Percentiles rank a stretch among this genome's conserved stretches.
phyloP scores from a whole-genome alignment of 2,888 invertebrate species.

The Junonia oenone region DNA sequence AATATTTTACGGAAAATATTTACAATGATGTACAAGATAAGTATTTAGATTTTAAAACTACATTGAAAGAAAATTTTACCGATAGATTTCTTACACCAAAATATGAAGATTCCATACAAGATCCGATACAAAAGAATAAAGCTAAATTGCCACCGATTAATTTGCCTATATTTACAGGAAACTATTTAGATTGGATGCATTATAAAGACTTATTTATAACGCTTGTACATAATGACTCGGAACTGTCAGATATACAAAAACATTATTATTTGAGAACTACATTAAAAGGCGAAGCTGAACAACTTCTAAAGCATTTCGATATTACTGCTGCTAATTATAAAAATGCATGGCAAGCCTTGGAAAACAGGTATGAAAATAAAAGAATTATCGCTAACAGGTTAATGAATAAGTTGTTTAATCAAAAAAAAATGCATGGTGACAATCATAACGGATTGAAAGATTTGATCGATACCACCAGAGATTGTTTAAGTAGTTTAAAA shows the following conservation, averaged over 20 bases:
- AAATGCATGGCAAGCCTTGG: constrained; percentile 28
- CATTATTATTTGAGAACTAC: neutral
- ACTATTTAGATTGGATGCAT: neutral
- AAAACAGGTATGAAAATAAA: constrained; percentile 28
- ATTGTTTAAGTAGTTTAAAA: constrained; percentile 28
- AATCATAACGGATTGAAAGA: constrained; percentile 29
- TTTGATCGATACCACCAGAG: constrained; percentile 32
- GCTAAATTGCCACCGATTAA: neutral
- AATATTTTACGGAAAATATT: too few relatives aligned
- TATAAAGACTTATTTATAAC: neutral
- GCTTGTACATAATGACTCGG: neutral
- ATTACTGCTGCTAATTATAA: constrained; percentile 28
- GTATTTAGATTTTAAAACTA: too few relatives aligned
- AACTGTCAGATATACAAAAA: neutral
- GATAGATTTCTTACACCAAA: too few relatives aligned
- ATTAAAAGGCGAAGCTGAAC: constrained; percentile 13
- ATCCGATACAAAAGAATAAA: too few relatives aligned
- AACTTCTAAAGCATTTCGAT: constrained; percentile 7
- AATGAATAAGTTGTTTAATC: constrained; percentile 29
- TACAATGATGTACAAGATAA: too few relatives aligned
- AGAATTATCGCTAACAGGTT: constrained; percentile 24
- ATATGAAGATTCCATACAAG: too few relatives aligned
- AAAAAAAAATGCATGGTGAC: constrained; percentile 24
- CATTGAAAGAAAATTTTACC: too few relatives aligned
- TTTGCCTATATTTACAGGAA: neutral